Conservation (phyloP, 2,797 vertebrate species). For the Glossophaga mutica region DNA sequence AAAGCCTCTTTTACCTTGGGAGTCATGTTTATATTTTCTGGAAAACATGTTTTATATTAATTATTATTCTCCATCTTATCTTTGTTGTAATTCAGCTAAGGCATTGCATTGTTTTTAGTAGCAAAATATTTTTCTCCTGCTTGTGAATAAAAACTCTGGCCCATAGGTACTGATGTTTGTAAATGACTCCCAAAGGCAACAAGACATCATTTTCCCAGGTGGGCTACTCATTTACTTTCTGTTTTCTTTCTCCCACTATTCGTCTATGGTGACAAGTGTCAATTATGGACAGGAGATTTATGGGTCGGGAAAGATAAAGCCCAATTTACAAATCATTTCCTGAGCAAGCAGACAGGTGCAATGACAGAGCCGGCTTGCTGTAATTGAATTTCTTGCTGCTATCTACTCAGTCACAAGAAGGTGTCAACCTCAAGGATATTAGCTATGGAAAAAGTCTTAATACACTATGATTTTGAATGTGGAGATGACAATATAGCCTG, state of each 20-base stretch:
- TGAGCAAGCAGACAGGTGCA: conserved; percentile 83
- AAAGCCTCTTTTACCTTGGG: conserved; percentile 56
- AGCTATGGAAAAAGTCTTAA: conserved; percentile 69
- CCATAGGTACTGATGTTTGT: conserved; percentile 76
- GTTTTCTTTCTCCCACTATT: conserved; percentile 81
- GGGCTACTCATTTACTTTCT: conserved; percentile 81
- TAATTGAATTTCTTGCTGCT: conserved; percentile 89
- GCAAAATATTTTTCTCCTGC: conserved; percentile 74
- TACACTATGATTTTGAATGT: conserved; percentile 58
- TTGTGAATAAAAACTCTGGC: conserved; percentile 72
- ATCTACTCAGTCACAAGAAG: conserved; percentile 82
- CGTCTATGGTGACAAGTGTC: conserved; percentile 86
- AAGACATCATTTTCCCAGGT: conserved; percentile 75
- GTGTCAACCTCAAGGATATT: conserved; percentile 82
- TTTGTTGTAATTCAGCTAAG: conserved; percentile 64
- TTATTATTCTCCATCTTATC: conserved; percentile 69
- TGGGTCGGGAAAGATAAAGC: conserved; percentile 81
- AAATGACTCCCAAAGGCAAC: conserved; percentile 79
- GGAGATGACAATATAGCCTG: conserved; percentile 43
- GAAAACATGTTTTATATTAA: conserved; percentile 72
- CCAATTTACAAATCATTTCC: conserved; percentile 88
- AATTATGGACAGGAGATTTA: conserved; percentile 85
- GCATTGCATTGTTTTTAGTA: conserved; percentile 46
- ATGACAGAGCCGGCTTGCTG: conserved; percentile 81
- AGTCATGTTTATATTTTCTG: conserved; percentile 51